Base-by-base conservation (phyloP, 2,797 vertebrate species). In the Acipenser oxyrinchus region DNA sequence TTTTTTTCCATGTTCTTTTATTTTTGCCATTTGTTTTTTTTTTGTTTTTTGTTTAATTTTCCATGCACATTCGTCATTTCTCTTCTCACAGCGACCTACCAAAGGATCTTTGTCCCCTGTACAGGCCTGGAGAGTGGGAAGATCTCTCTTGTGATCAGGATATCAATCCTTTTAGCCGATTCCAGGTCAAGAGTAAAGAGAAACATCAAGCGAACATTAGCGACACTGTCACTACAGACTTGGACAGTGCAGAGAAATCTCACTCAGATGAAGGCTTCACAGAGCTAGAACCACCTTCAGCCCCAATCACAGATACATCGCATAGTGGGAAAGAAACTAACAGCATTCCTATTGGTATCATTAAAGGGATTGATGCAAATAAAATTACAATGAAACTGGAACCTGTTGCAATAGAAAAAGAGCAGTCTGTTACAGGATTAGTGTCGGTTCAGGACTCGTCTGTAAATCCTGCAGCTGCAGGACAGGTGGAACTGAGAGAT, bases 21-120 rank as follows among this genome's bases (percentile, higher is more conserved):
- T 63, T 89, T 85, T 66, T 76, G 77, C 67, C 79, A 72, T 77
- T 72, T 61, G 74, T 71, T 77, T 74, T 75, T 75, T 63, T 76
- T 73, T 68, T 72, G 81, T 77, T 72, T 75, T 81, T 69, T 75
- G 82, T 86, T 85, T 82, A 87, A 86, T 83, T 86, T 84, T 69
- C 75, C 80, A 69, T 81, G 71, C 86, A 79, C 88, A 87, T 76
- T 82, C 81, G 67, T 73, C 87, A 81, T 60, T 60, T 84, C 87
- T 86, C 63, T 78, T 84, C 86, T 89, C 76, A 83, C 91, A 99
- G 97, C 88, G 97, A 99, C 82, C 91, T 92, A 93, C 93, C 95
- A 88, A 93, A 92, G 94, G 94, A 97, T 97, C 95, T 99, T 88
- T 98, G 95, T 95, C 97, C 97, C 89, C 91, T 99, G 88, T 99